Base-by-base conservation (phyloP, 2,113 vertebrate species). In the Amblyornis subalaris region DNA sequence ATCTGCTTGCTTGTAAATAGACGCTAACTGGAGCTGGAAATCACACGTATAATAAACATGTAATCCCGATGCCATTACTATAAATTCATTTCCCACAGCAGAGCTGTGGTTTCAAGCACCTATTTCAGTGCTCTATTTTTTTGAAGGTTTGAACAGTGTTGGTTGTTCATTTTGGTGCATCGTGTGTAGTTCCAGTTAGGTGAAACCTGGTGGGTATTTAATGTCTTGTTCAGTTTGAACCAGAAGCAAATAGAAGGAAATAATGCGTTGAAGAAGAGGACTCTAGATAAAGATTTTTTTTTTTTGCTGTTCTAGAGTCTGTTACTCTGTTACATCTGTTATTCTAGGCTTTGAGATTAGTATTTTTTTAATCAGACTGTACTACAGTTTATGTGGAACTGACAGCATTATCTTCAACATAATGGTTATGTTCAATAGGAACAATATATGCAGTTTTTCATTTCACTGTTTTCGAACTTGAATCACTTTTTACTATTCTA, bases 1-100 rank as follows among this genome's bases (percentile, higher is more conserved):
- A 83, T 91, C 82, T 86, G 61, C 79, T 90, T 90, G 77, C 79
- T 64, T 90, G 78, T 81, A 88, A 95, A 80, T 4, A 88, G 75
- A 85, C 55, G 31, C 67, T 86, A 74, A 86, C 61, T 84, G 55
- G 75, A 88, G 55, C 79, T 95, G 88, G 82, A 93, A 94, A 84
- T 93, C 64, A 72, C 79, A 53, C 3, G 1, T 55, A 40, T 64
- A 48, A 44, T 89, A 67, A 94, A 85, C 38, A 60, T 15, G 55
- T 66, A 96, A 79, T 85, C 71, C 50, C 42, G 35, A 85, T 95
- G 91, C 81, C 71, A 19, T 83, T 87, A 33, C 42, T 79, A 60
- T 48, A 77, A 42, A 88, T 83, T 61, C 16, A 61, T 85, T 88
- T 93, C 85, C 93, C 88, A 42, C 61, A 61, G 61, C 88, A 93